Conservation (phyloP, 2,888 invertebrate species). For the Tridacna crocea region DNA sequence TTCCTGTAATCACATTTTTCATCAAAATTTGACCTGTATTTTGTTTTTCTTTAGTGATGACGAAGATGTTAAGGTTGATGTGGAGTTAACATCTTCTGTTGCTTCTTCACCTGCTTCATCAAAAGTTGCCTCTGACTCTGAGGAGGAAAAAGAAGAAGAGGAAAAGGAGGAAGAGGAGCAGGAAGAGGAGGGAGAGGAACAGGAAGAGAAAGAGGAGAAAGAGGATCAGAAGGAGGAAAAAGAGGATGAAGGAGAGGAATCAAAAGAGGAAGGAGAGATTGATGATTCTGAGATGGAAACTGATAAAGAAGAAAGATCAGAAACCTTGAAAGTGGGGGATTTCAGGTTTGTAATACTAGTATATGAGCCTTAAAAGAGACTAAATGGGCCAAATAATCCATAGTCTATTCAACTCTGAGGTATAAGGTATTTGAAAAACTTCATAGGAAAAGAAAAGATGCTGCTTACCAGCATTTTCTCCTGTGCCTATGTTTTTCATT, state of each 20-base stretch:
- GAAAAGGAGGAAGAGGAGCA: constrained; percentile 55
- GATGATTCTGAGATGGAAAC: constrained; percentile 28
- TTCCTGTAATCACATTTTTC: no score
- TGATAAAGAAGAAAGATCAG: constrained; percentile 12
- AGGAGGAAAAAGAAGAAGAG: constrained; percentile 57
- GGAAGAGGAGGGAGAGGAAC: constrained; percentile 63
- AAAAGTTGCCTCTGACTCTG: constrained; percentile 48
- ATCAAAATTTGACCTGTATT: no score
- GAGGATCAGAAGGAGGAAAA: constrained; percentile 47
- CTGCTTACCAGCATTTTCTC: no score
- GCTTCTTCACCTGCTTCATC: constrained; percentile 49
- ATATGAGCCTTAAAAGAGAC: no score
- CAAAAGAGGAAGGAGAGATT: constrained; percentile 37
- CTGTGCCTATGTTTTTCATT: no score
- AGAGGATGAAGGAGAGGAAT: constrained; percentile 32
- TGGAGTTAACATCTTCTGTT: constrained; percentile 49
- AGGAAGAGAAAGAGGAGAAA: constrained; percentile 51
- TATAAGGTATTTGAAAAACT: not conserved
- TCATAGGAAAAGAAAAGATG: no score
- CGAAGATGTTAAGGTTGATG: constrained; percentile 53
- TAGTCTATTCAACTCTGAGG: no score
- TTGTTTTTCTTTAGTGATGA: constrained; percentile 32
- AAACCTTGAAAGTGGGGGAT: constrained; percentile 1
- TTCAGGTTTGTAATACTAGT: constrained; percentile 1
- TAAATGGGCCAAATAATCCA: no score